Percentiles rank a stretch among this genome's conserved stretches.
Conservation (phyloP, 2,797 vertebrate species). For the Potorous gilbertii region DNA sequence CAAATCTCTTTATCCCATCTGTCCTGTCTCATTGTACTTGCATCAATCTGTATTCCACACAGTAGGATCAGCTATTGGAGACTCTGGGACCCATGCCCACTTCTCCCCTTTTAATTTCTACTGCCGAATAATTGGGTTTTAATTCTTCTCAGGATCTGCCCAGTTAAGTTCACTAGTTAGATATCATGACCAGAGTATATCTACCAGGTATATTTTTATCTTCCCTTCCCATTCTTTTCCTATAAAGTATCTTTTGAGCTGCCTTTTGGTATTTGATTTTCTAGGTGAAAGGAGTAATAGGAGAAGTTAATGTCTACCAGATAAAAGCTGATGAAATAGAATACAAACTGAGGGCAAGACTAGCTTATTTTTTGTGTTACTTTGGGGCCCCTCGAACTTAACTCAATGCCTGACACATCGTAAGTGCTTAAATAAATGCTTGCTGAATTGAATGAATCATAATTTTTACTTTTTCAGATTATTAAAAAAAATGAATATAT, state of each 20-base stretch:
- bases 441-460: not conserved
- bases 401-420: not conserved
- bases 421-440: not conserved
- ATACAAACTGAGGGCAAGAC: not conserved
- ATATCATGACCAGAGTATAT: not conserved
- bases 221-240: not conserved
- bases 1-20: slow-evolving; percentile 72
- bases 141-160: slow-evolving; percentile 5
- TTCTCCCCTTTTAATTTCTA: slow-evolving; percentile 20
- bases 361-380: not conserved
- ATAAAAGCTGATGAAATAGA: not conserved
- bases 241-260: not conserved
- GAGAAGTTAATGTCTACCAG: not conserved
- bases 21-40: slow-evolving; percentile 54
- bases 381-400: not conserved
- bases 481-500: not conserved
- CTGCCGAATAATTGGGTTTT: not conserved
- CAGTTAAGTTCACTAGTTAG: slow-evolving; percentile 2
- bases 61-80: slow-evolving; percentile 12
- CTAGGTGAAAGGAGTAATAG: not conserved
- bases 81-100: not conserved
- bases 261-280: slow-evolving; percentile 24
- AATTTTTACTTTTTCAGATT: not conserved
- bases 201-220: not conserved
- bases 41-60: slow-evolving; percentile 1